Percentiles rank a stretch among this genome's conserved stretches.
Evolutionary conservation across 23 tunicate genomes (phyloP).

Genomic region (Aplidium turbinatum): DNA sequence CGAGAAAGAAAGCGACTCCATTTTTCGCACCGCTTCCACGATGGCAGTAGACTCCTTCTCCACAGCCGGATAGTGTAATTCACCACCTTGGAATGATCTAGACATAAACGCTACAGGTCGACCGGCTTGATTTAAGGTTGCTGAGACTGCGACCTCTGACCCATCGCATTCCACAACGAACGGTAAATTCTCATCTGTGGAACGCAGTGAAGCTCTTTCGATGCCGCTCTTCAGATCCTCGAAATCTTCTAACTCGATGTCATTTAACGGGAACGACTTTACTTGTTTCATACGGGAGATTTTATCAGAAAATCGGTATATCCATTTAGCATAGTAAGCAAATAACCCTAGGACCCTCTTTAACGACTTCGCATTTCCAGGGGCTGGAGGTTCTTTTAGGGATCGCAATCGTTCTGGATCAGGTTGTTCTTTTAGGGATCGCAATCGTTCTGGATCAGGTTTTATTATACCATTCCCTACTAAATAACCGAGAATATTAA

Average conservation of each 20-base stretch:
- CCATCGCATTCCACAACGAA: slow-evolving; percentile 31
- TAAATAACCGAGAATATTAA: slow-evolving; percentile 21
- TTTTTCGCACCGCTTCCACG: slow-evolving; percentile 40
- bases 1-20: slow-evolving; percentile 25
- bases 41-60: slow-evolving; percentile 44
- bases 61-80: slow-evolving; percentile 22
- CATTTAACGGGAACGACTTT: slow-evolving; percentile 16
- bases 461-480: slow-evolving; percentile 6
- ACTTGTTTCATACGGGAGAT: background rate
- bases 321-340: slow-evolving; percentile 29
- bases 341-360: slow-evolving; percentile 10
- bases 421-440: too few relatives aligned
- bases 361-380: slow-evolving; percentile 1
- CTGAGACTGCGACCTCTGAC: too few relatives aligned
- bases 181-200: slow-evolving; percentile 27
- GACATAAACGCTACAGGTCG: slow-evolving; percentile 39
- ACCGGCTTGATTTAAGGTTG: slow-evolving; percentile 16
- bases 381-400: slow-evolving; percentile 2
- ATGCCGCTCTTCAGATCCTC: slow-evolving; percentile 1
- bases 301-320: slow-evolving; percentile 32
- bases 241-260: slow-evolving; percentile 2
- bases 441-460: slow-evolving; percentile 31
- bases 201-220: background rate
- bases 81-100: slow-evolving; percentile 6
- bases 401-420: slow-evolving; percentile 5